These are phyloP conservation scores for Chrysomallon squamiferum DNA, from an alignment of 1,140 invertebrate genomes.

Conservation along the genomic window DNA sequence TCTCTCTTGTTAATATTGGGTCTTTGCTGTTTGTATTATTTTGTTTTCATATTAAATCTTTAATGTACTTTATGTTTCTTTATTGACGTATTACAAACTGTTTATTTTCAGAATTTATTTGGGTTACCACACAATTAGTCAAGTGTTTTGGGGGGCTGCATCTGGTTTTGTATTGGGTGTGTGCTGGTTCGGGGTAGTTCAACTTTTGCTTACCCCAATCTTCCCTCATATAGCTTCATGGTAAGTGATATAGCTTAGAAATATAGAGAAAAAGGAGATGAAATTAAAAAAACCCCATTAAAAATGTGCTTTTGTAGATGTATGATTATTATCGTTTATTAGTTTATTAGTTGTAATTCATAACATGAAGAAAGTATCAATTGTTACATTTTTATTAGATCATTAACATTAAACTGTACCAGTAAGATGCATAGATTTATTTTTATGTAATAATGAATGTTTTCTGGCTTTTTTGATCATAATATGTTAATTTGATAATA, in stretches of 20 bases:
- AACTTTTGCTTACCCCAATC: slow-evolving; percentile 81
- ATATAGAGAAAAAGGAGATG: neutral
- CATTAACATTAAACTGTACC: no score
- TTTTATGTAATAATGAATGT: no score
- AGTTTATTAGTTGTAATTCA: neutral
- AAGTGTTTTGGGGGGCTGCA: slow-evolving; percentile 80
- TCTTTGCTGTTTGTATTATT: no score
- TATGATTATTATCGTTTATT: neutral
- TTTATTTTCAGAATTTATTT: slow-evolving; percentile 75
- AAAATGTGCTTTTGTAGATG: neutral
- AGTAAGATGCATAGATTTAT: no score
- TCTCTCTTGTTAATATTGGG: no score
- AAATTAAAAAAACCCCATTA: neutral
- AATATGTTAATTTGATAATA: no score
- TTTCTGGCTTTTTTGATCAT: no score
- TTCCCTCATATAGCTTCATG: slow-evolving; percentile 86
- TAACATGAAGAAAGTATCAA: no score
- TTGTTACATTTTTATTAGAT: no score
- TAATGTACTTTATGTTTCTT: no score
- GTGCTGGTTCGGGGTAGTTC: slow-evolving; percentile 80
- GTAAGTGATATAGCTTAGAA: slow-evolving; percentile 68
- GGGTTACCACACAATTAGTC: slow-evolving; percentile 83
- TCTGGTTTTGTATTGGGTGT: slow-evolving; percentile 75
- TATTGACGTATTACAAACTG: no score
- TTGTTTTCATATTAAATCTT: no score